These are phyloP conservation scores for Lycia hirtaria DNA, from an alignment of 2,888 invertebrate genomes.

Conservation along the genomic window DNA sequence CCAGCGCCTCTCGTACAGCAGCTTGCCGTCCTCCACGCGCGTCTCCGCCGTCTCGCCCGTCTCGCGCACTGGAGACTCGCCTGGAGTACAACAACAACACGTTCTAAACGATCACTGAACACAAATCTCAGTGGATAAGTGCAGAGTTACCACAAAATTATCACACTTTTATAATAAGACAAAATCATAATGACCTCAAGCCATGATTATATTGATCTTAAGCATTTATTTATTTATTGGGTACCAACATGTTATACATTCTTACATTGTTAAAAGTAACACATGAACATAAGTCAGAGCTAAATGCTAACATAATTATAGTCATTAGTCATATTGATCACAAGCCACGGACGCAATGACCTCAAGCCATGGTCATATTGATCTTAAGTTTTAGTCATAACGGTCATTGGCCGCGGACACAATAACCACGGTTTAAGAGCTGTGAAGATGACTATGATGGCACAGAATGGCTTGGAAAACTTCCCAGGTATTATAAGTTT, in stretches of 20 bases:
- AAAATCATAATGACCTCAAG: background rate
- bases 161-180: background rate
- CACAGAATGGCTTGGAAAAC: too few relatives aligned
- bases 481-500: too few relatives aligned
- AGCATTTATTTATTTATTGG: too few relatives aligned
- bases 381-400: background rate
- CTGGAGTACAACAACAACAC: too few relatives aligned
- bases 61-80: constrained; percentile 73
- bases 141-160: too few relatives aligned
- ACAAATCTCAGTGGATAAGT: too few relatives aligned
- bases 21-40: constrained; percentile 96
- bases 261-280: too few relatives aligned
- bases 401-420: background rate
- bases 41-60: constrained; percentile 87
- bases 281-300: too few relatives aligned
- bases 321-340: background rate
- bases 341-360: background rate
- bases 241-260: background rate
- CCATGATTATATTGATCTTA: too few relatives aligned
- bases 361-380: background rate
- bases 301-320: background rate
- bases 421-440: background rate
- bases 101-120: too few relatives aligned
- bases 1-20: constrained; percentile 97
- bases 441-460: too few relatives aligned